Percentiles rank a stretch among this genome's conserved stretches.
phyloP scores from a whole-genome alignment of 2,797 vertebrate genomes.

The Parambassis ranga region DNA sequence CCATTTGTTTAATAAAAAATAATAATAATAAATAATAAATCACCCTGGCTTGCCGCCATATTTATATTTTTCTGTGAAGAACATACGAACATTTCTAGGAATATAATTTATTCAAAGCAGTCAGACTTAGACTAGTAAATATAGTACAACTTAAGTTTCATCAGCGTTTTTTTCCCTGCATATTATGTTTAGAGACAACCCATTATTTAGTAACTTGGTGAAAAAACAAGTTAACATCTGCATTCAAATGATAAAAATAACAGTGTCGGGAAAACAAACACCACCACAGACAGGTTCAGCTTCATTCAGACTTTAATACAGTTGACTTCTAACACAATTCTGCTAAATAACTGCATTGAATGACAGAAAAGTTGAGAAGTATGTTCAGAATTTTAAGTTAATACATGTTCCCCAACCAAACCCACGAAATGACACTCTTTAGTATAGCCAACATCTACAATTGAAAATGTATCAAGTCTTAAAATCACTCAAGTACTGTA shows the following conservation, averaged over 20 bases:
- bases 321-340: slow-evolving; percentile 29
- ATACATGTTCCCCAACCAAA: slow-evolving; percentile 12
- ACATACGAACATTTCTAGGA: too few species aligned
- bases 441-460: not conserved
- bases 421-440: slow-evolving; percentile 1
- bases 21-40: too few species aligned
- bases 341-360: slow-evolving; percentile 31
- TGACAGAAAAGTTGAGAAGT: slow-evolving; percentile 29
- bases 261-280: not conserved
- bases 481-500: slow-evolving; percentile 2
- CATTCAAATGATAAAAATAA: not conserved
- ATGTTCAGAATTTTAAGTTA: slow-evolving; percentile 2
- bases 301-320: slow-evolving; percentile 40
- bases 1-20: too few species aligned
- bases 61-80: too few species aligned
- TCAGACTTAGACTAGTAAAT: too few species aligned
- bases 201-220: not conserved
- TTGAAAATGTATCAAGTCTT: not conserved
- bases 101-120: too few species aligned
- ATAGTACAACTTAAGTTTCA: too few species aligned
- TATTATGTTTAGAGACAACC: too few species aligned
- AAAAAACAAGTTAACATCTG: not conserved
- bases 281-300: not conserved
- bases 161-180: too few species aligned
- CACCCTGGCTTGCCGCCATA: too few species aligned